Evolutionary conservation across 2,888 invertebrate genomes (phyloP), one percentile per base, ranked within the genome.

Genomic region (Lithophane semibrunnea): DNA sequence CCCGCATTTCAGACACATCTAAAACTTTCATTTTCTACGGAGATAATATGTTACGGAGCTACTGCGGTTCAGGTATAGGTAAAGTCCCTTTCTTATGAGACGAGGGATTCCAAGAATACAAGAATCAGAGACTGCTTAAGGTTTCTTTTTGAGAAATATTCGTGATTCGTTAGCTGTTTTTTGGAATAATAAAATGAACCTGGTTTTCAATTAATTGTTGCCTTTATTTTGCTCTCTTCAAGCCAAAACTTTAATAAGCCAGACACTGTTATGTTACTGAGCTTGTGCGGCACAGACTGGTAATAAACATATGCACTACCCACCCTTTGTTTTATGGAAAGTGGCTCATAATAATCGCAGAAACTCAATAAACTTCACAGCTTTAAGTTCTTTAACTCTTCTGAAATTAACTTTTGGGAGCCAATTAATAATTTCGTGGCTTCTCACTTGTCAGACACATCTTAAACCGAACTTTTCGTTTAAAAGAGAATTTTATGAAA

Each of bases 1-100:
- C 77, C 84, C 86, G 82, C 82, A 87, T 86, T 84, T 88, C 79
- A 86, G 80, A 83, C 83, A 73, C 65, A 81, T 75, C 65, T 79
- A 73, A 88, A 85, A 87, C 84, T 87, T 86, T 82, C 86, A 87
- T 86, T 86, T 80, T 82, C 75, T 61, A 60, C 65, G 12, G 47
- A 73, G 58, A 79, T 85, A 83, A 83, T 86, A 87, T 71, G 75
- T 80, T 76, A 74, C 49, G 29, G 60, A 77, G 64, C 49, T 56
- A 64, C 24, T 85, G 49, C 44, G 71, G 75, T 80, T 65, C 61
- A 79, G 63, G 49, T 75, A 67, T 24, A 66, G 58, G 47, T 61
- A 66, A 56, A 1, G 16, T 24, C 21, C 73, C 21, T 69, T 77
- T 74, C 69, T 76, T 79, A 24, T 18, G n/a, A 63, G 42, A 60